Conservation (phyloP, 1,140 invertebrate species). For the Drosophila miranda region DNA sequence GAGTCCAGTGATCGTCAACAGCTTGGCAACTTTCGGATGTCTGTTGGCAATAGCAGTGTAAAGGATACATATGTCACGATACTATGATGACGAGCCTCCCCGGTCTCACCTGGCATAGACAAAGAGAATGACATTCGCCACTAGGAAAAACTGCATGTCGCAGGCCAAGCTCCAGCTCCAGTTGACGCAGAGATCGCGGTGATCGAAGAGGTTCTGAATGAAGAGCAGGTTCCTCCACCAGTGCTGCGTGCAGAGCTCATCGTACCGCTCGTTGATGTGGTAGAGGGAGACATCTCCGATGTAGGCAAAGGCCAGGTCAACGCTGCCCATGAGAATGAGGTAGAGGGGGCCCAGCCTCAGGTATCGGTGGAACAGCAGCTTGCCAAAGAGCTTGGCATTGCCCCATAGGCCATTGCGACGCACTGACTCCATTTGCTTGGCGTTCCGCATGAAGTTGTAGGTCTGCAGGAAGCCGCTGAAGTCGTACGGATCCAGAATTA, state of each 20-base stretch:
- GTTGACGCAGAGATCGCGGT: slow-evolving; percentile 86
- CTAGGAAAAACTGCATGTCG: slow-evolving; percentile 91
- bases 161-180: slow-evolving; percentile 93
- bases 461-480: slow-evolving; percentile 76
- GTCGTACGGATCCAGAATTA: not conserved
- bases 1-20: slow-evolving; percentile 34
- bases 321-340: slow-evolving; percentile 83
- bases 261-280: slow-evolving; percentile 83
- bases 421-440: slow-evolving; percentile 61
- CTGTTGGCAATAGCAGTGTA: slow-evolving; percentile 17
- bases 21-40: slow-evolving; percentile 52
- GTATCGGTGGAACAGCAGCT: slow-evolving; percentile 77
- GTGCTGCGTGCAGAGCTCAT: slow-evolving; percentile 83
- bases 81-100: no score
- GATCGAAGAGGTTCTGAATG: slow-evolving; percentile 85
- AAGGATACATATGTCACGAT: no score
- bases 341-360: slow-evolving; percentile 84
- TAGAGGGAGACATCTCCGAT: slow-evolving; percentile 83
- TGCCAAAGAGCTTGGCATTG: slow-evolving; percentile 71
- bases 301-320: slow-evolving; percentile 83
- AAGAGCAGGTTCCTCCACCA: slow-evolving; percentile 87
- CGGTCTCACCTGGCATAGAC: slow-evolving; percentile 83
- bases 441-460: slow-evolving; percentile 80
- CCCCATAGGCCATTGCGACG: slow-evolving; percentile 53
- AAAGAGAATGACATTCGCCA: slow-evolving; percentile 83